phyloP scores from a whole-genome alignment of 2,113 vertebrate genomes.

The Sisor rabdophorus region DNA sequence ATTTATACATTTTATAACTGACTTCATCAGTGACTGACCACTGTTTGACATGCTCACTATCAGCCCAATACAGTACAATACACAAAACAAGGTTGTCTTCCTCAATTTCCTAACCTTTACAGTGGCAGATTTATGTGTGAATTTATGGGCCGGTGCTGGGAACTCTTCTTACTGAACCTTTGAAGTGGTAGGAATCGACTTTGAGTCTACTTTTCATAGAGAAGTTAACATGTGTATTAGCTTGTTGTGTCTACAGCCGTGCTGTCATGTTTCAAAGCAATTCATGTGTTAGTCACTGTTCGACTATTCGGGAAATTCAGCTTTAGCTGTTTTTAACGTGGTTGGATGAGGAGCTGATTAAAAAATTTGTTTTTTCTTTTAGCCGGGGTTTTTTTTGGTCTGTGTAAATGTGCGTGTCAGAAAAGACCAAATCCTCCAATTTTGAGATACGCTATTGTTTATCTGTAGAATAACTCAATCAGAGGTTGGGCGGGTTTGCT shows the following conservation, averaged over 20 bases:
- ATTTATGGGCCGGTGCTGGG: not conserved
- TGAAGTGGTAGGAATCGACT: not conserved
- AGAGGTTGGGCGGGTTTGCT: not conserved
- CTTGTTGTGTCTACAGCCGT: not conserved
- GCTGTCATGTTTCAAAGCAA: not conserved
- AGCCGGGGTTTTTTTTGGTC: not conserved
- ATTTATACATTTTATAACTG: not conserved
- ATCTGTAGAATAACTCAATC: not conserved
- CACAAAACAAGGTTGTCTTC: not conserved
- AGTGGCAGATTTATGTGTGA: not conserved
- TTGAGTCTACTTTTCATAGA: not conserved
- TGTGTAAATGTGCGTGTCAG: not conserved
- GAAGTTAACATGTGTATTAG: not conserved
- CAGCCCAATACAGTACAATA: not conserved
- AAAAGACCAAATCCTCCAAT: not conserved
- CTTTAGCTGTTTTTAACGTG: not conserved
- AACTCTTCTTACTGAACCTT: conserved; percentile 5
- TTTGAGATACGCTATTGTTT: not conserved
- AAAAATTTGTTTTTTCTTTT: not conserved
- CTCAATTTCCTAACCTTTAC: not conserved
- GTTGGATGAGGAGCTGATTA: not conserved
- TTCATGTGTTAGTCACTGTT: conserved; percentile 20
- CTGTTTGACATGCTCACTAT: not conserved
- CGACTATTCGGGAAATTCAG: not conserved
- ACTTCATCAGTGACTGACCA: not conserved